A percentile compares a stretch with the other conserved stretches of the same genome.
These are phyloP conservation scores for Choloepus hoffmanni DNA, from an alignment of 2,113 vertebrate species.

Conservation along the genomic window DNA sequence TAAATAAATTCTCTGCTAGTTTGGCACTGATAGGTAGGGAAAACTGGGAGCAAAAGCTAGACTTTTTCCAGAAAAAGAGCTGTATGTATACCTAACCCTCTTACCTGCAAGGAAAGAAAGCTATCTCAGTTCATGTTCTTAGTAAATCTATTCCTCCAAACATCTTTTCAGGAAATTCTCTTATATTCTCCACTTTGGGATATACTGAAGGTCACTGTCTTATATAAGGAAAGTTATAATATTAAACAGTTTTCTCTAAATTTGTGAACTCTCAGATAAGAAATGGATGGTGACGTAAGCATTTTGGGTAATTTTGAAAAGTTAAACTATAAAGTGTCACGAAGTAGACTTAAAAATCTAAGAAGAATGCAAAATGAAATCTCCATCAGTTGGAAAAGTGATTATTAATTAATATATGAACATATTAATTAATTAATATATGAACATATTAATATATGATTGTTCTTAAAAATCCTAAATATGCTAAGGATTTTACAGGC, in stretches of 20 bases:
- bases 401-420: not conserved
- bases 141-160: not conserved
- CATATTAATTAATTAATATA: not conserved
- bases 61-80: not conserved
- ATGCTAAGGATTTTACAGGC: not conserved
- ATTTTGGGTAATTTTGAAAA: not conserved
- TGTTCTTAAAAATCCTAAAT: not conserved
- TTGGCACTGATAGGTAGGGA: not conserved
- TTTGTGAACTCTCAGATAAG: not conserved
- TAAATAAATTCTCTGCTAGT: not conserved
- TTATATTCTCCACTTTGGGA: not conserved
- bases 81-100: not conserved
- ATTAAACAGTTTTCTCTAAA: not conserved
- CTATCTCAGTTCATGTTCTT: not conserved
- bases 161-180: not conserved
- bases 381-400: not conserved
- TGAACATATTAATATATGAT: not conserved
- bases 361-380: not conserved
- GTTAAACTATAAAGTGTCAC: not conserved
- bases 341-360: not conserved
- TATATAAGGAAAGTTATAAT: slow-evolving; percentile 10
- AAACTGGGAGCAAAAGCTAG: not conserved
- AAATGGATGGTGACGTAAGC: not conserved
- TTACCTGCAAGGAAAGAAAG: not conserved
- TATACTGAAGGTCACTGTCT: not conserved